phyloP scores from a whole-genome alignment of 2,888 invertebrate genomes.

The Agrochola circellaris region DNA sequence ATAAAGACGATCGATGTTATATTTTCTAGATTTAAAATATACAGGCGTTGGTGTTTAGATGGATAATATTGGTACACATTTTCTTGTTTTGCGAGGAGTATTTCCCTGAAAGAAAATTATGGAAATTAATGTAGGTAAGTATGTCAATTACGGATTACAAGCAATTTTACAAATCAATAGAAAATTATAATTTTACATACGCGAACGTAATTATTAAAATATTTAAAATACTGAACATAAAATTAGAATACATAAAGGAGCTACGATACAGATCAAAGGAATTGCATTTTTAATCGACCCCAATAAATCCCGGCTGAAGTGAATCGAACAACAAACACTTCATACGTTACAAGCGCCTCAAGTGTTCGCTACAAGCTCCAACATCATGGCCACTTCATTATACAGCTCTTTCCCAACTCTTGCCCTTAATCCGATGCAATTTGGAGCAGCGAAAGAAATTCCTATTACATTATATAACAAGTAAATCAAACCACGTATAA shows the following conservation, averaged over 20 bases:
- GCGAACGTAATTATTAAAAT: background rate
- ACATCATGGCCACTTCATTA: constrained; percentile 45
- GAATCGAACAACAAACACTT: constrained; percentile 58
- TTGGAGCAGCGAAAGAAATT: constrained; percentile 41
- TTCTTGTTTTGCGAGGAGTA: background rate
- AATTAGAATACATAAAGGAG: constrained; percentile 20
- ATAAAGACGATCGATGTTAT: background rate
- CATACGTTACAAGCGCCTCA: constrained; percentile 33
- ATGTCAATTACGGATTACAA: constrained; percentile 28
- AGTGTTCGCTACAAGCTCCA: constrained; percentile 20
- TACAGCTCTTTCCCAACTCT: constrained; percentile 21
- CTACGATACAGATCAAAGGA: constrained; percentile 35
- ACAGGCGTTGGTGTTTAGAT: background rate
- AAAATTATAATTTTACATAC: constrained; percentile 1
- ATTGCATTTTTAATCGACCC: constrained; percentile 41
- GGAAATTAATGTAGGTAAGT: background rate
- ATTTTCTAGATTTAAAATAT: background rate
- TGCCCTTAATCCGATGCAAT: constrained; percentile 47
- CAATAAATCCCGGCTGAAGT: constrained; percentile 30
- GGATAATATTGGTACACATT: background rate
- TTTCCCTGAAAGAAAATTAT: background rate
- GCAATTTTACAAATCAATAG: constrained; percentile 19
- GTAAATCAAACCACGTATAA: constrained; percentile 63
- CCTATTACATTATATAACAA: constrained; percentile 58
- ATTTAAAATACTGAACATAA: background rate